A percentile compares a stretch with the other conserved stretches of the same genome.
These are phyloP conservation scores for Dipus sagitta DNA, from an alignment of 2,797 vertebrate species.

Conservation along the genomic window DNA sequence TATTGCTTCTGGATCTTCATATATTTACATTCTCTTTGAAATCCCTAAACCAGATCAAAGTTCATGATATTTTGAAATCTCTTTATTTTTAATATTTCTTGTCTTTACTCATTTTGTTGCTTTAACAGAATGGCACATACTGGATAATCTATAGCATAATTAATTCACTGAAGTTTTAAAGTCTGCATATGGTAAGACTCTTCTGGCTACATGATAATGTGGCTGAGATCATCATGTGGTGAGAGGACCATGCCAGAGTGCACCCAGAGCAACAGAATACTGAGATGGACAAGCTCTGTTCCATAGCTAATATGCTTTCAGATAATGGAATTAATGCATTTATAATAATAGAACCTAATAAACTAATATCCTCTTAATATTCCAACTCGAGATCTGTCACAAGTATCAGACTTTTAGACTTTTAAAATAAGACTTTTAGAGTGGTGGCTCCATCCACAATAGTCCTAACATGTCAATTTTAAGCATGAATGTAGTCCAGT, in stretches of 20 bases:
- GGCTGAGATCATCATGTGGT: neutral
- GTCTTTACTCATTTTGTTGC: neutral
- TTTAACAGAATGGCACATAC: neutral
- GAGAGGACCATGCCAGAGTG: neutral
- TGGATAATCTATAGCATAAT: neutral
- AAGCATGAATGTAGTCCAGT: neutral
- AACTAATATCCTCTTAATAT: neutral
- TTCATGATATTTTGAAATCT: neutral
- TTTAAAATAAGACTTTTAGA: neutral
- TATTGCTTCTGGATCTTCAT: neutral
- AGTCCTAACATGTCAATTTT: neutral
- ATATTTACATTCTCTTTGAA: neutral
- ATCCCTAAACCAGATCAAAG: neutral
- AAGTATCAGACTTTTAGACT: neutral
- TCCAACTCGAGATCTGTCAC: too few species aligned
- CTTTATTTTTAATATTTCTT: neutral
- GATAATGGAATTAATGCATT: neutral
- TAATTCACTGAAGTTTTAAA: neutral
- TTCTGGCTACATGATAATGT: neutral
- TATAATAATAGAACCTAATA: neutral
- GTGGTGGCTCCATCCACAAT: neutral
- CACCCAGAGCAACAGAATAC: neutral
- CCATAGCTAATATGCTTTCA: too few species aligned
- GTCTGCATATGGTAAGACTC: neutral
- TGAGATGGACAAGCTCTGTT: neutral